Evolutionary conservation across 92 coral and sea anemone species (phyloP), one percentile per base, ranked within the genome.

Genomic region (Pocillopora meandrina): DNA sequence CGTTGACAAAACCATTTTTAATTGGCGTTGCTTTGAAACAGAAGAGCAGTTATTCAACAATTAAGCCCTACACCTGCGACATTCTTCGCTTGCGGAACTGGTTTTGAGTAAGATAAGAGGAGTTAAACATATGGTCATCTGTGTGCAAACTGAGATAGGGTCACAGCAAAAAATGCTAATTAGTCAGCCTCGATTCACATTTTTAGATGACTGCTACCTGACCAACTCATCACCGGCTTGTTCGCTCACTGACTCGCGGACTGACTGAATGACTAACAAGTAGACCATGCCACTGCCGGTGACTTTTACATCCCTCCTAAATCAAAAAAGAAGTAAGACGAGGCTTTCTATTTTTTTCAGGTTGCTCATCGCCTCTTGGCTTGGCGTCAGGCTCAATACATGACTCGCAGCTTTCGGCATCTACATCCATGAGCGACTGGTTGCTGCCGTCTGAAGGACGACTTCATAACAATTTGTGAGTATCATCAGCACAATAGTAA

Each of bases 361-460:
- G 52, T 19, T 82, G 90, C 23, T 57, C 23, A 33, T 63, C 75
- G 6, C 77, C 88, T 0, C 90, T 87, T 66, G 90, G 90, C 23
- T 31, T 87, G 87, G 57, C 42, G 64, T 87, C 90, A n/a, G 60
- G 87, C 14, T 55, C 70, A 26, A 82, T 87, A 70, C 68, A 82
- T 17, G 85, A 87, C 66, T 47, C 63, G 64, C 90, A 87, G 82
- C 59, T 87, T 31, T 61, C 63, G 14, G 90, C 90, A 18, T 87
- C 90, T 49, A 61, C 90, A 23, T 64, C 61, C 33, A 60, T 82
- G 67, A 76, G 86, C 12, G 69, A 56, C 56, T 75, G 56, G 18
- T 68, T 26, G 36, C 81, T 72, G 23, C 88, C 86, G 18, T 66
- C 82, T 33, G 81, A 73, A 20, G 87, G 87, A 67, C 74, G 87